phyloP scores from a whole-genome alignment of 2,888 invertebrate species.

The Danaus chrysippus region DNA sequence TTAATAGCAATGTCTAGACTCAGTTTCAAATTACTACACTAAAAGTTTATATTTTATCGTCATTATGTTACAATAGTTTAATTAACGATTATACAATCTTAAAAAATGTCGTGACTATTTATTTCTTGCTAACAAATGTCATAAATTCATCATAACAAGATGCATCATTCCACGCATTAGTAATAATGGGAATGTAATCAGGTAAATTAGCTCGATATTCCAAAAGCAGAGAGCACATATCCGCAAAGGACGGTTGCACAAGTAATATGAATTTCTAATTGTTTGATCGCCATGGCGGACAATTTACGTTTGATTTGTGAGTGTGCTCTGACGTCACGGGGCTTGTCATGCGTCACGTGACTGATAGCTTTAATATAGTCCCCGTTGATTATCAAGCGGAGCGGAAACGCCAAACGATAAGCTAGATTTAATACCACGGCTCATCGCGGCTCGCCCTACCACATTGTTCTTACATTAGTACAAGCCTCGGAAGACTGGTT shows the following conservation, averaged over 20 bases:
- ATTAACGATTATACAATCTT: too few relatives aligned
- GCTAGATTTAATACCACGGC: constrained; percentile 74
- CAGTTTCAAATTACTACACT: constrained; percentile 17
- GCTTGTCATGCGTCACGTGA: constrained; percentile 67
- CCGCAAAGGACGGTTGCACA: constrained; percentile 24
- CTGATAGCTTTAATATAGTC: constrained; percentile 76
- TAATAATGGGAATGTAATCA: neutral
- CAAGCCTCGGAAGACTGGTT: constrained; percentile 2
- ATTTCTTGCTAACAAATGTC: too few relatives aligned
- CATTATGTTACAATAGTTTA: too few relatives aligned
- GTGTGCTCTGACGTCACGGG: constrained; percentile 56
- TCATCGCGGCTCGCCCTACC: constrained; percentile 55
- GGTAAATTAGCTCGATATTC: constrained; percentile 3
- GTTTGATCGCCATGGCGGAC: constrained; percentile 42
- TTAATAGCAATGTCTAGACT: constrained; percentile 34
- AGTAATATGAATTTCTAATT: constrained; percentile 45
- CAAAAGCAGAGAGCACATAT: neutral
- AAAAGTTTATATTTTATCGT: too few relatives aligned
- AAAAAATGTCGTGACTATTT: too few relatives aligned
- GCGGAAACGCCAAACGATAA: constrained; percentile 73
- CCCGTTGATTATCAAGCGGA: constrained; percentile 70
- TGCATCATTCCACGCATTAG: too few relatives aligned
- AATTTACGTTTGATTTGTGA: constrained; percentile 56
- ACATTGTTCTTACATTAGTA: constrained; percentile 42
- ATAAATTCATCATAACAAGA: too few relatives aligned